phyloP scores from a whole-genome alignment of 2,888 invertebrate genomes.

The Xylocampa areola region DNA sequence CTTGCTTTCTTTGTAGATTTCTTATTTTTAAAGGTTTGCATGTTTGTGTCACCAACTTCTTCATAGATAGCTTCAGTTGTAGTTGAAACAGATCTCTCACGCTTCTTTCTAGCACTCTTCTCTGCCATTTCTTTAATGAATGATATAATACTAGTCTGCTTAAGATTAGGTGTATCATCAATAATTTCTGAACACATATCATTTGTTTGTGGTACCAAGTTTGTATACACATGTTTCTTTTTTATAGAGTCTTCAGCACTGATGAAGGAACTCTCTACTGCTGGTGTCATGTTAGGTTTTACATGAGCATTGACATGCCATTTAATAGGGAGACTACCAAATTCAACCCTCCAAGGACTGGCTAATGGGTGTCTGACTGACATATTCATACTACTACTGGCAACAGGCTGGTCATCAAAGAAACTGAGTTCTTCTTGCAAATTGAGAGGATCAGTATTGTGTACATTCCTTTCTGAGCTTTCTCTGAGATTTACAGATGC shows the following conservation, averaged over 20 bases:
- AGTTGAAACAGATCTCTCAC: constrained; percentile 68
- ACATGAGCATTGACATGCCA: constrained; percentile 85
- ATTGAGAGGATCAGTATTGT: constrained; percentile 76
- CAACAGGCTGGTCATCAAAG: constrained; percentile 83
- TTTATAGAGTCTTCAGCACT: constrained; percentile 72
- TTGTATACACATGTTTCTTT: constrained; percentile 85
- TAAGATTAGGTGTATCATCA: constrained; percentile 69
- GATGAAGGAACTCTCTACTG: constrained; percentile 83
- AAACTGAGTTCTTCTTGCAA: constrained; percentile 78
- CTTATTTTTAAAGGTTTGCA: constrained; percentile 12
- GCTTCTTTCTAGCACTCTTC: constrained; percentile 77
- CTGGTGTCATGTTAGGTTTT: constrained; percentile 87
- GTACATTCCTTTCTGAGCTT: constrained; percentile 43
- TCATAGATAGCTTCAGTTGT: constrained; percentile 72
- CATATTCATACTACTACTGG: constrained; percentile 83
- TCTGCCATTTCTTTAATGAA: constrained; percentile 83
- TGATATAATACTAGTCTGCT: constrained; percentile 84
- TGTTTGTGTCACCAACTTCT: constrained; percentile 56
- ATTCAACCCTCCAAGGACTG: constrained; percentile 86
- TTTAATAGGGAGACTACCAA: constrained; percentile 80
- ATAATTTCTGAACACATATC: constrained; percentile 67
- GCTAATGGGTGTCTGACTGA: constrained; percentile 77
- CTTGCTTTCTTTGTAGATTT: constrained; percentile 15
- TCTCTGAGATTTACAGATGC: constrained; percentile 18
- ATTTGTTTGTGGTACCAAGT: constrained; percentile 70